Base-by-base conservation (phyloP, 30 jellyfish, hydroid and myxozoan genomes). In the Aurelia sp. region DNA sequence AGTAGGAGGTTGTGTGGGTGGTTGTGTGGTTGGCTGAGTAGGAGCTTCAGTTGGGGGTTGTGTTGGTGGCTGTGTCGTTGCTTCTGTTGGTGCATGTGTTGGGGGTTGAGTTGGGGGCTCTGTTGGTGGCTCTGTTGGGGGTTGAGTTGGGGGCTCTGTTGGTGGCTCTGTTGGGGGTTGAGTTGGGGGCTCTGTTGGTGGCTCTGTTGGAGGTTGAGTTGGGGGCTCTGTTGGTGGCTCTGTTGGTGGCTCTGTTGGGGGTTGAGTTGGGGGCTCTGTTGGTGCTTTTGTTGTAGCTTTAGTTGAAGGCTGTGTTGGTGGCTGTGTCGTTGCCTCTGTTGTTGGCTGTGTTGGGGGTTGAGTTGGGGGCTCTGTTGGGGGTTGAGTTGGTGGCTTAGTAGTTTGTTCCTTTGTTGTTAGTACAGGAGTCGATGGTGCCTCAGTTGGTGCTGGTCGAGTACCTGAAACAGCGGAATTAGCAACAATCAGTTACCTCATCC, bases 211-310 rank as follows among this genome's bases (percentile, higher is more conserved):
- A 33, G 30, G 67, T 15, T 3, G 5, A 8, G 18, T 70, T 15
- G 73, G 69, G 17, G 17, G 81, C 44, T 8, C 82, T 4, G 52
- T 71, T 55, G 70, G 76, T 0, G 51, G 79, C 35, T 63, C 63
- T 44, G 90, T 80, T 0, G 72, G 68, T 5, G 79, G 24, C 22
- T 65, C 61, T 0, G 90, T 80, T 47, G 78, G 71, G n/a, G 83
- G 40, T 2, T 50, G 6, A 0, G 83, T 59, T 13, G 88, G 78
- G 3, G 78, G 48, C 15, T 63, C 55, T 3, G 76, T 61, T 18
- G 74, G 71, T 0, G 76, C 31, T 2, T 72, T 2, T 17, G 72
- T n/a, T 6, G 89, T 78, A 0, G 78, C 81, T 0, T 20, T 63
- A 1, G 80, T 59, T 1, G 91, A 74, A 3, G 90, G 60, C 0